Conservation (phyloP, 1,140 invertebrate species). For the Sycobia sp. region DNA sequence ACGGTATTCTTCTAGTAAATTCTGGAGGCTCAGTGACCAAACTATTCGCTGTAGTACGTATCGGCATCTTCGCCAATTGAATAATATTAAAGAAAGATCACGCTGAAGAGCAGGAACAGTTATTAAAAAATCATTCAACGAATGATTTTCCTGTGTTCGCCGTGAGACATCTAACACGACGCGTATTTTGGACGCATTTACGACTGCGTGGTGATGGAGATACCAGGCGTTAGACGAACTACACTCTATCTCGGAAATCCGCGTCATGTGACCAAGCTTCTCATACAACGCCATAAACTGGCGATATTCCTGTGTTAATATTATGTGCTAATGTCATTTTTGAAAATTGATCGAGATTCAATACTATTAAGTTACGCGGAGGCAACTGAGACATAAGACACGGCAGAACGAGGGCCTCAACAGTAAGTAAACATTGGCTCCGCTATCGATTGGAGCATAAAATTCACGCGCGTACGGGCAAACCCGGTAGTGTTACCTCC, state of each 20-base stretch:
- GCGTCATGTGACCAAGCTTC: constrained; percentile 17
- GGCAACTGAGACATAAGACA: neutral
- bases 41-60: constrained; percentile 46
- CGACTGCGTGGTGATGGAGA: constrained; percentile 21
- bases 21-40: constrained; percentile 9
- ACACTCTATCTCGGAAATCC: neutral
- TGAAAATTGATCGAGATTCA: too few relatives aligned
- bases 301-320: constrained; percentile 4
- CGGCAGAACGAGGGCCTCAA: neutral
- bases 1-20: neutral
- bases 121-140: constrained; percentile 25
- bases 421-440: neutral
- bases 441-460: neutral
- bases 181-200: constrained; percentile 1
- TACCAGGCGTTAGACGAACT: constrained; percentile 9
- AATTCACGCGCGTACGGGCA: neutral
- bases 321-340: constrained; percentile 26
- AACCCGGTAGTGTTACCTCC: neutral
- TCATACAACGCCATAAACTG: constrained; percentile 21
- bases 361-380: too few relatives aligned
- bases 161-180: constrained; percentile 22
- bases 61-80: constrained; percentile 28
- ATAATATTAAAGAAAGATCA: neutral
- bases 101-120: constrained; percentile 12
- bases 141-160: neutral